Evolutionary conservation across 2,797 vertebrate genomes (phyloP).

Genomic region (Menidia menidia): DNA sequence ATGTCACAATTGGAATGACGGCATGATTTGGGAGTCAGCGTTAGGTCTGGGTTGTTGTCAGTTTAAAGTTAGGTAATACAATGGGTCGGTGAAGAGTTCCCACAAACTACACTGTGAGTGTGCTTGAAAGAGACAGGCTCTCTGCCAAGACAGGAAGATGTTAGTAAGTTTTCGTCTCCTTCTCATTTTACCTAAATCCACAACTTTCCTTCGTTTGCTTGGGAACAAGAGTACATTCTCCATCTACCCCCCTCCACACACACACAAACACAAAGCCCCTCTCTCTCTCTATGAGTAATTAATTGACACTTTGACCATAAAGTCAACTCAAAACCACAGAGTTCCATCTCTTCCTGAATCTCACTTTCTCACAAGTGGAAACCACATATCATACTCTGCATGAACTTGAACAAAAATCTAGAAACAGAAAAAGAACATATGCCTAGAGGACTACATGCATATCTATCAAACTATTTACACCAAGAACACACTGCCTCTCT

Average conservation of each 20-base stretch:
- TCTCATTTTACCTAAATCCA: background rate
- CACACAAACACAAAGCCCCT: slow-evolving; percentile 7
- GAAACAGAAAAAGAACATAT: background rate
- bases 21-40: too few relatives aligned
- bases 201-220: background rate
- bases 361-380: slow-evolving; percentile 3
- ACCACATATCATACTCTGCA: background rate
- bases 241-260: background rate
- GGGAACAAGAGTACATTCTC: background rate
- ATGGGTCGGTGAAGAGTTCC: too few relatives aligned
- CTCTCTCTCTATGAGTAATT: slow-evolving; percentile 15
- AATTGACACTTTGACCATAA: slow-evolving; percentile 34
- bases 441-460: background rate
- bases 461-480: background rate
- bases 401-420: slow-evolving; percentile 11
- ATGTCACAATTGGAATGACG: too few relatives aligned
- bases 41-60: too few relatives aligned
- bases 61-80: too few relatives aligned
- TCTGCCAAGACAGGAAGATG: background rate
- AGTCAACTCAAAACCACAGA: slow-evolving; percentile 15
- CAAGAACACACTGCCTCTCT: background rate
- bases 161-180: slow-evolving; percentile 1
- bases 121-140: background rate
- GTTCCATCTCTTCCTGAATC: slow-evolving; percentile 32
- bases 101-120: background rate